Evolutionary conservation across 2,113 vertebrate species (phyloP).

Genomic region (Buteo buteo): DNA sequence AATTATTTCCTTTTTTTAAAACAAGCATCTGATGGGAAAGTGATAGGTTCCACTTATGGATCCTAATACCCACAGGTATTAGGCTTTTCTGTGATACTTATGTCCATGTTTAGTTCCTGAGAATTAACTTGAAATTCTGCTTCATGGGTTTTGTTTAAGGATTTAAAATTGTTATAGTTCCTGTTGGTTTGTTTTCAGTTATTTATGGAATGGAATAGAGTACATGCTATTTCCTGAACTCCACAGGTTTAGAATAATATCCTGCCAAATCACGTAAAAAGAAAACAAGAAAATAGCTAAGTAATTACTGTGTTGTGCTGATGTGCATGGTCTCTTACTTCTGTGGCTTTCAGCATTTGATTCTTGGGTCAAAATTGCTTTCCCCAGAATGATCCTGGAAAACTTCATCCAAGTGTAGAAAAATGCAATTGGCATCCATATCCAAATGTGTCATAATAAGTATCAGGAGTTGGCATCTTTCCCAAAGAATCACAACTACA

Average conservation of each 20-base stretch:
- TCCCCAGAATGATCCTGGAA: not conserved
- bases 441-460: not conserved
- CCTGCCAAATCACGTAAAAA: not conserved
- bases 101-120: not conserved
- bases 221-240: not conserved
- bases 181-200: not conserved
- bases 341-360: not conserved
- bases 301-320: not conserved
- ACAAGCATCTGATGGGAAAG: not conserved
- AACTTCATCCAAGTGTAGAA: not conserved
- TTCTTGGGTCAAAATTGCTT: not conserved
- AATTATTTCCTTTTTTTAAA: not conserved
- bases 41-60: not conserved
- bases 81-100: not conserved
- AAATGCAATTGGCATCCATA: not conserved
- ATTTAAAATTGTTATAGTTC: not conserved
- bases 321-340: not conserved
- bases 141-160: not conserved
- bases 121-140: not conserved
- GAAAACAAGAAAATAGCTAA: not conserved
- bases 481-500: not conserved
- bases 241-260: not conserved
- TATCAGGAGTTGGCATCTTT: not conserved
- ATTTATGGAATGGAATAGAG: not conserved
- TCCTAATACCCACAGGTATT: not conserved